phyloP scores from a whole-genome alignment of 2,113 vertebrate species.

The Saguinus imperator region DNA sequence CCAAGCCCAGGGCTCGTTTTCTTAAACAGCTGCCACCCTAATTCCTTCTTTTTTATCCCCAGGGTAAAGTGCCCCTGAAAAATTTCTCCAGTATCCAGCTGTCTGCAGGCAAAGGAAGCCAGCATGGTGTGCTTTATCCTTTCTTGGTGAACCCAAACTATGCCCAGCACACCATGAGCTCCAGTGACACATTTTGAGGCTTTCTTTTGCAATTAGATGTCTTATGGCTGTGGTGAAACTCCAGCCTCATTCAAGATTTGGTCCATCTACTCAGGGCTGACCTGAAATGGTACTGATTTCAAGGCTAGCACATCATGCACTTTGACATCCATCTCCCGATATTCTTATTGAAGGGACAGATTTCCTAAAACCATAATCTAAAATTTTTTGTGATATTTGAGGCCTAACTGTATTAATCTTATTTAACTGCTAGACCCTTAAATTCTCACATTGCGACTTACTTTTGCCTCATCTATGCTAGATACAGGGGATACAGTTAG shows the following conservation, averaged over 20 bases:
- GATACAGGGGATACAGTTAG: background rate
- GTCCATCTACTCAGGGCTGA: background rate
- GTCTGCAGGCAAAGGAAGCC: background rate
- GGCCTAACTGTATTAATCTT: background rate
- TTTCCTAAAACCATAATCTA: background rate
- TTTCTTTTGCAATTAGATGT: background rate
- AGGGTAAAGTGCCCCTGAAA: background rate
- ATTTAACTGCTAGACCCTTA: background rate
- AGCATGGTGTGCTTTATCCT: background rate
- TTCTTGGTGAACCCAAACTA: background rate
- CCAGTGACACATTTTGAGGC: background rate
- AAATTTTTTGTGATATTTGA: background rate
- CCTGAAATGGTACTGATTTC: background rate
- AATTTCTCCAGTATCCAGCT: background rate
- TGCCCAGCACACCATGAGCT: background rate
- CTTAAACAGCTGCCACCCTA: background rate
- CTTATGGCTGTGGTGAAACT: background rate
- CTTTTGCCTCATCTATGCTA: background rate
- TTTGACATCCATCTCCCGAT: background rate
- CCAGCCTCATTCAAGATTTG: background rate
- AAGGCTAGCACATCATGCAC: background rate
- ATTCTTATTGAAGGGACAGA: background rate
- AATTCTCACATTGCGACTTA: background rate
- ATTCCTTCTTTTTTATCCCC: background rate
- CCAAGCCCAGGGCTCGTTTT: background rate